Evolutionary conservation across 1,140 invertebrate species (phyloP).

Genomic region (Psix sp.): DNA sequence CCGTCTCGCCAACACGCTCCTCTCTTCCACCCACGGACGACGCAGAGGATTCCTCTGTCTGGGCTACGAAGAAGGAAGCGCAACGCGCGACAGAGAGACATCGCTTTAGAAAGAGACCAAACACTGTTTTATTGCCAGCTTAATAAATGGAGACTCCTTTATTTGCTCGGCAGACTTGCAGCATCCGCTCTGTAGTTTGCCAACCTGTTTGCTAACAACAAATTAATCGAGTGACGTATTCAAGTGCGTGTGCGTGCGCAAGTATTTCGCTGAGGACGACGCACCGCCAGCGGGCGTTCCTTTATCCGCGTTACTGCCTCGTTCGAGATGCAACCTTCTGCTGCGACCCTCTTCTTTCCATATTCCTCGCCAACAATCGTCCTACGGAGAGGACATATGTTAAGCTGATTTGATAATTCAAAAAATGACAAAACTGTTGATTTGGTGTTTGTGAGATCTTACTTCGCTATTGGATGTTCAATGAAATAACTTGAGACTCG

Average conservation of each 20-base stretch:
- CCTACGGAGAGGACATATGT: slow-evolving; percentile 51
- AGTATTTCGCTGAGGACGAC: slow-evolving; percentile 57
- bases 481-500: too few species aligned
- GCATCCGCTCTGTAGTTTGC: slow-evolving; percentile 74
- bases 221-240: slow-evolving; percentile 75
- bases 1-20: slow-evolving; percentile 7
- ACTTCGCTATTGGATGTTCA: background rate
- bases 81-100: slow-evolving; percentile 18
- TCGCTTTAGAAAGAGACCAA: slow-evolving; percentile 38
- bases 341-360: slow-evolving; percentile 53
- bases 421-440: slow-evolving; percentile 34
- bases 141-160: slow-evolving; percentile 76
- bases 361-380: slow-evolving; percentile 52
- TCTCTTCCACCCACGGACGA: slow-evolving; percentile 50
- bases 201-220: slow-evolving; percentile 76
- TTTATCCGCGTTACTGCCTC: slow-evolving; percentile 64
- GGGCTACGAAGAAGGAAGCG: slow-evolving; percentile 19
- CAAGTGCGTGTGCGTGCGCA: slow-evolving; percentile 60
- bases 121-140: slow-evolving; percentile 75
- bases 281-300: slow-evolving; percentile 65
- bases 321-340: slow-evolving; percentile 65
- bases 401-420: slow-evolving; percentile 50
- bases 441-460: background rate
- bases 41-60: slow-evolving; percentile 30
- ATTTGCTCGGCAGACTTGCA: slow-evolving; percentile 68